Conservation (phyloP, 2,888 invertebrate genomes). For the Lycaena phlaeas region DNA sequence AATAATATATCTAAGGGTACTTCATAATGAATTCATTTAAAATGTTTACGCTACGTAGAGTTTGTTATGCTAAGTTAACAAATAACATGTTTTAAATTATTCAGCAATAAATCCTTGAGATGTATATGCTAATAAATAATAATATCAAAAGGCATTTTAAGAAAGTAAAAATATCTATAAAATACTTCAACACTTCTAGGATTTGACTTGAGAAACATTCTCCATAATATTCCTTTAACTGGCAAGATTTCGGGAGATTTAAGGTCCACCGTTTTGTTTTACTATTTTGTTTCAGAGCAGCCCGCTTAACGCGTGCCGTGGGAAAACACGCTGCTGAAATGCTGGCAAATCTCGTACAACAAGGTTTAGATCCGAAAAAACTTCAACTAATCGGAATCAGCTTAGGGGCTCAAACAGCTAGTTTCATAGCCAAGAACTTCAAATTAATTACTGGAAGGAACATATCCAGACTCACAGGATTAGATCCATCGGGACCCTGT, state of each 20-base stretch:
- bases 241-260: background rate
- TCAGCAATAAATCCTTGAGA: too few species aligned
- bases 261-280: too few species aligned
- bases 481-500: slow-evolving; percentile 53
- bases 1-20: too few species aligned
- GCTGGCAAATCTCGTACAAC: slow-evolving; percentile 32
- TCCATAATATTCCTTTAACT: background rate
- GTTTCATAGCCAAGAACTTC: slow-evolving; percentile 46
- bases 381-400: slow-evolving; percentile 44
- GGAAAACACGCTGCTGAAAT: slow-evolving; percentile 43
- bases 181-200: too few species aligned
- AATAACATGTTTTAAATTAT: too few species aligned
- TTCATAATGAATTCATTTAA: too few species aligned
- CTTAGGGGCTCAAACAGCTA: slow-evolving; percentile 44
- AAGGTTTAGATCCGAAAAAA: slow-evolving; percentile 40
- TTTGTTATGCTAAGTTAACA: too few species aligned
- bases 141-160: too few species aligned
- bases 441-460: slow-evolving; percentile 34
- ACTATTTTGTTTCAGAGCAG: slow-evolving; percentile 35
- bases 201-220: slow-evolving; percentile 13
- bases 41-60: too few species aligned
- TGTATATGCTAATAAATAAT: too few species aligned
- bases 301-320: slow-evolving; percentile 33
- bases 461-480: slow-evolving; percentile 34
- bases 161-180: too few species aligned